Conservation (phyloP, 2,888 invertebrate species). For the Archips xylosteana region DNA sequence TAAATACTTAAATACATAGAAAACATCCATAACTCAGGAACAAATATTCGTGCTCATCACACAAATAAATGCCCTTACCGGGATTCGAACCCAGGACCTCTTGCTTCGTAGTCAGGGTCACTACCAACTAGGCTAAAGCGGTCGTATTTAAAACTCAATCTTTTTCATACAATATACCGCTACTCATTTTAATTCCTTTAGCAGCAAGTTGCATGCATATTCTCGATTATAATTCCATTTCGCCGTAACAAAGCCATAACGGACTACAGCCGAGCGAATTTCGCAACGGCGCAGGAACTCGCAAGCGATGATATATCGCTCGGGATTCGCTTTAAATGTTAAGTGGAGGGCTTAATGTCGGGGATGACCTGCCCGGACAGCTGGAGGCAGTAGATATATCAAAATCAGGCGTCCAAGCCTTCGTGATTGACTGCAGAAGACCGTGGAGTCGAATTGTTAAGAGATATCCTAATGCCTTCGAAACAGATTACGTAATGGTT, state of each 20-base stretch:
- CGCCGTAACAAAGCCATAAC: neutral
- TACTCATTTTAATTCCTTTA: no score
- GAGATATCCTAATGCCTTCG: no score
- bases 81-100: no score
- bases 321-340: slow-evolving; percentile 38
- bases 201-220: neutral
- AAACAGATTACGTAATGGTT: no score
- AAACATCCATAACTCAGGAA: no score
- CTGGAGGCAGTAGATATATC: slow-evolving; percentile 2
- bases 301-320: slow-evolving; percentile 39
- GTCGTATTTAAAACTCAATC: no score
- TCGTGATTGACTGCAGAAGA: neutral
- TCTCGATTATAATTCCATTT: slow-evolving; percentile 7
- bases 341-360: slow-evolving; percentile 40
- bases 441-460: neutral
- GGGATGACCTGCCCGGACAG: slow-evolving; percentile 24
- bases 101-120: no score
- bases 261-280: slow-evolving; percentile 14
- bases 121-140: no score
- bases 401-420: neutral
- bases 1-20: no score
- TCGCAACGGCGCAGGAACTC: slow-evolving; percentile 23
- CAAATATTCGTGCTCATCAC: no score
- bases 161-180: no score
- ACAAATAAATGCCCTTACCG: no score